These are phyloP conservation scores for Rhyzopertha dominica DNA, from an alignment of 1,140 invertebrate species.

Conservation along the genomic window DNA sequence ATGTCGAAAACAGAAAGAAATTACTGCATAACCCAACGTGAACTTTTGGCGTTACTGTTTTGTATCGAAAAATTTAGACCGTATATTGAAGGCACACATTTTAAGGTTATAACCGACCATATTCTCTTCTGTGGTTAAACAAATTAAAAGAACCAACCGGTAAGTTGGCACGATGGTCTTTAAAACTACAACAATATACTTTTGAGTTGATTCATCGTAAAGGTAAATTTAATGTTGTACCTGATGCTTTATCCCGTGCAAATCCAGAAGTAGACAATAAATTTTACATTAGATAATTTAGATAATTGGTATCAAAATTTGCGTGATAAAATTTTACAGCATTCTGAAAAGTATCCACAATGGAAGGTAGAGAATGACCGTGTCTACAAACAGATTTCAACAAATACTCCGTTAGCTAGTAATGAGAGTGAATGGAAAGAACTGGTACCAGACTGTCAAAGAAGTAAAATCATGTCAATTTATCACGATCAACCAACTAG, in stretches of 20 bases:
- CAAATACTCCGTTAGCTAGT: background rate
- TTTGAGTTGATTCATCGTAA: constrained; percentile 41
- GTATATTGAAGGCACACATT: constrained; percentile 45
- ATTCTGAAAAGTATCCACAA: constrained; percentile 8
- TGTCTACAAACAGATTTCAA: constrained; percentile 16
- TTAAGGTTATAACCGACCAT: constrained; percentile 49
- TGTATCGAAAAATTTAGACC: constrained; percentile 44
- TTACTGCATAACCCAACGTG: constrained; percentile 47
- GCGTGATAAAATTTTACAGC: constrained; percentile 5
- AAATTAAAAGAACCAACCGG: constrained; percentile 44
- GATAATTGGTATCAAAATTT: constrained; percentile 16
- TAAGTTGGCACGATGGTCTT: constrained; percentile 47
- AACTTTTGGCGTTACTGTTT: constrained; percentile 47
- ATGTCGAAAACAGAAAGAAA: constrained; percentile 35
- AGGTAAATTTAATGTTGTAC: constrained; percentile 35
- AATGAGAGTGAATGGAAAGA: constrained; percentile 20
- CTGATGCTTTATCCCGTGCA: constrained; percentile 39
- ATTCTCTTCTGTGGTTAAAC: constrained; percentile 45
- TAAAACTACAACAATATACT: constrained; percentile 38
- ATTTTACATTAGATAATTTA: no score
- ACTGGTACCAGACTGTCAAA: constrained; percentile 15
- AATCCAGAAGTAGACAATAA: no score
- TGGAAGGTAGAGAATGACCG: constrained; percentile 14
- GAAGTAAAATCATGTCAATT: constrained; percentile 4
- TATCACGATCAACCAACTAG: constrained; percentile 16